phyloP scores from a whole-genome alignment of 2,113 vertebrate species.

The Manacus vitellinus region DNA sequence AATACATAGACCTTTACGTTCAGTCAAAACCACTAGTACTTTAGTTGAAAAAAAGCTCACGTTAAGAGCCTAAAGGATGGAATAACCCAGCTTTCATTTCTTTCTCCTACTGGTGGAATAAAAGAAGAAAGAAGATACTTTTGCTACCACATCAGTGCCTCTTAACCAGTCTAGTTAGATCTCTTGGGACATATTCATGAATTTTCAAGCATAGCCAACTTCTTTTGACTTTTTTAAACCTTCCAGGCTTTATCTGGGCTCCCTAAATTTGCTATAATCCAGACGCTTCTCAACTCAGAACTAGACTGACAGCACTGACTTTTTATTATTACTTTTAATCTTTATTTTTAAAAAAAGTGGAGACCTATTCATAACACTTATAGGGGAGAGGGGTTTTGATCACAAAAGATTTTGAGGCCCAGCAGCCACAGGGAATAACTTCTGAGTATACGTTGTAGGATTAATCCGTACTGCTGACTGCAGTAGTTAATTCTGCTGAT shows the following conservation, averaged over 20 bases:
- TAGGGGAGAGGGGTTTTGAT: not conserved
- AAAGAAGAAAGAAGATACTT: not conserved
- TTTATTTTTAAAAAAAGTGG: not conserved
- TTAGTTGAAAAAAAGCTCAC: not conserved
- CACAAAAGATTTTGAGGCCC: not conserved
- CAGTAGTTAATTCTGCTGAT: not conserved
- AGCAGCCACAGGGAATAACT: not conserved
- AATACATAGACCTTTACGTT: not conserved
- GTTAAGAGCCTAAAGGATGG: not conserved
- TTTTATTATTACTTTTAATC: not conserved
- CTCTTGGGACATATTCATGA: not conserved
- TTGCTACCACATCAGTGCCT: not conserved
- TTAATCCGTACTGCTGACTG: not conserved
- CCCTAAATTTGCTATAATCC: not conserved
- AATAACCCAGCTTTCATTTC: not conserved
- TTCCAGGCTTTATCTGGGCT: not conserved
- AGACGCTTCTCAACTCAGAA: not conserved
- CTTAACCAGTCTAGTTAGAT: not conserved
- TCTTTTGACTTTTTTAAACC: not conserved
- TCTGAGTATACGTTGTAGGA: not conserved
- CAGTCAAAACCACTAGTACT: not conserved
- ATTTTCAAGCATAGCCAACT: not conserved
- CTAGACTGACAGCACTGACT: not conserved
- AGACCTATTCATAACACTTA: not conserved
- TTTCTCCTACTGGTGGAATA: not conserved